These are phyloP conservation scores for Lasioglossum vierecki DNA, from an alignment of 2,888 invertebrate genomes.

Conservation along the genomic window DNA sequence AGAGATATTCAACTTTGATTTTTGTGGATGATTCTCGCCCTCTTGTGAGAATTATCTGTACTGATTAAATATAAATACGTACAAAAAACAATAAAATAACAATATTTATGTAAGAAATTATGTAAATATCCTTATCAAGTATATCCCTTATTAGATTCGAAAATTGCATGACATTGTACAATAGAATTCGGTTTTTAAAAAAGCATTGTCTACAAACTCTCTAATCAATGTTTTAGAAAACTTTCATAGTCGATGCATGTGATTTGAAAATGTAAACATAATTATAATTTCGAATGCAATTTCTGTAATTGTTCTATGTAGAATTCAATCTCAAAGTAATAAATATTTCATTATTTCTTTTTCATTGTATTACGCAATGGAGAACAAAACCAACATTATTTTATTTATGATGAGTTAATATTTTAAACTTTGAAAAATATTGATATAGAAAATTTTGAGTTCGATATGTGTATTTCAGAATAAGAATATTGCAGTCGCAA, in stretches of 20 bases:
- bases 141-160: neutral
- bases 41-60: neutral
- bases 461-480: neutral
- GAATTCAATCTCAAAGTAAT: neutral
- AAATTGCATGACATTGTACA: neutral
- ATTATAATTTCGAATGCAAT: neutral
- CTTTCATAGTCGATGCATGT: neutral
- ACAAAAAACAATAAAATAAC: neutral
- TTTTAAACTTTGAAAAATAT: neutral
- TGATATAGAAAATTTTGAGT: neutral
- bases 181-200: neutral
- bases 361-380: neutral
- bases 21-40: too few relatives aligned
- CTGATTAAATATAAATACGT: neutral
- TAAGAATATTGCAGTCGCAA: neutral
- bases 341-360: neutral
- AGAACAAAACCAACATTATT: neutral
- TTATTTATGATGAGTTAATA: neutral
- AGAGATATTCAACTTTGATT: neutral
- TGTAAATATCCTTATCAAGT: neutral
- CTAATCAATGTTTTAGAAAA: neutral
- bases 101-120: neutral
- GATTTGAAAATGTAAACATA: constrained; percentile 1
- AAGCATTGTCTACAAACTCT: neutral
- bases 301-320: neutral